Evolutionary conservation across 2,797 vertebrate species (phyloP), one percentile per base, ranked within the genome.

Genomic region (Dicrostonyx torquatus): DNA sequence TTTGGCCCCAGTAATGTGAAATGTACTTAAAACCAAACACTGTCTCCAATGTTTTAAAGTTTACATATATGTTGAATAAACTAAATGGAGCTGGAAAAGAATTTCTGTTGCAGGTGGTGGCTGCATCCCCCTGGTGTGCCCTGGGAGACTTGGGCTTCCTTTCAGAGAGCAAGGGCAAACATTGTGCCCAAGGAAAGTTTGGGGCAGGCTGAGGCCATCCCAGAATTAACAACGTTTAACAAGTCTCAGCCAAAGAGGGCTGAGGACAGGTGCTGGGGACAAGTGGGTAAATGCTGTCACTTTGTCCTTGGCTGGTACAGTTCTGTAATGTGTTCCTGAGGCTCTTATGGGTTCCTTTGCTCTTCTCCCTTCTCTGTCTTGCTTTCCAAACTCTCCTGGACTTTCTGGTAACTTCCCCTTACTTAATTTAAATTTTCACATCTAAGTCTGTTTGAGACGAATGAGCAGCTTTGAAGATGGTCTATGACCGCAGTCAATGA

Each of bases 11-110:
- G 62, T 64, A 89, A 89, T 94, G 76, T 90, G 64, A 96, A 92
- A 87, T 91, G 68, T 72, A 91, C 48, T 96, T 92, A 64, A 80
- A 96, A 89, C 31, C 58, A 85, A 90, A 86, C 87, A 53, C 53
- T 60, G 0, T 60, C n/a, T 55, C 50, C 55, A 62, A 48, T 80
- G 55, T 75, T 96, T 91, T 37, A 70, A 60, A 75, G 80, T 93
- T 66, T 94, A n/a, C n/a, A 66, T 79, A 83, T 66, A 45, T 75
- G 3, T 73, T 91, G 68, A 48, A 77, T 82, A 82, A 84, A 78
- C 50, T 62, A 24, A 86, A 15, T 22, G 22, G n/a, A 72, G 66
- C 20, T 31, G 31, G 58, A 72, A 53, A 70, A 95, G 22, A 77
- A 66, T 50, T 50, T 37, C 29, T 58, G 11, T 1, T 26, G 26